Base-by-base conservation (phyloP, 37 sponge, comb jelly and placozoan species). In the Sycon ciliatum region DNA sequence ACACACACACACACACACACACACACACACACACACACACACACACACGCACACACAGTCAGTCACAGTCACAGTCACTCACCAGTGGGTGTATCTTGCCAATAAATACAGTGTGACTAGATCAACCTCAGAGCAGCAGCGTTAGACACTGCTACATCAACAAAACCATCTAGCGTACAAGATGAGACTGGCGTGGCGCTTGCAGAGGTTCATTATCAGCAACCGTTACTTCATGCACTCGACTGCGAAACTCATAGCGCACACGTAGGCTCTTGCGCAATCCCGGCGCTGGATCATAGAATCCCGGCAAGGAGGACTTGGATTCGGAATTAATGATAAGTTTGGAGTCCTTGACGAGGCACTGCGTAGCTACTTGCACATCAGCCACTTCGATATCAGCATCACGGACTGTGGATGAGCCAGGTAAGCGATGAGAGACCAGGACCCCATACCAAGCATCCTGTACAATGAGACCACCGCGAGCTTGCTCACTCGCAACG, bases 381-480 rank as follows among this genome's bases (percentile, higher is more conserved):
- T 96, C 89, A 58, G 89, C 79, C 27, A 92, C 81, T 46, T 84
- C 81, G 0, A 83, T 84, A 5, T 57, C 38, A 23, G 38, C 63
- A 1, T 72, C 71, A 24, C 52, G 53, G 7, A 71, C 26, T 28
- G 29, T 56, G 5, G 57, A 49, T 4, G 61, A 71, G 18, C 34
- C 72, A 0, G 39, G 75, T 22, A 67, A 32, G 5, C 65, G 34
- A 30, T 53, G 34, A 28, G 72, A 80, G 24, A 76, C 74, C 71
- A 93, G 75, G 33, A 73, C 80, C n/a, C 99, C 99, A 65, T 88
- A 96, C 87, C 89, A 91, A 26, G 93, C 99, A 64, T 88, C 90
- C 16, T 64, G 36, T 9, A 96, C 81, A 38, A 91, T 56, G 11
- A 96, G 76, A 0, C 99, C 99, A 13, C 80, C 84, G 26, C 73